Base-by-base conservation (phyloP, 2,113 vertebrate species). In the Halcyon malimbica region DNA sequence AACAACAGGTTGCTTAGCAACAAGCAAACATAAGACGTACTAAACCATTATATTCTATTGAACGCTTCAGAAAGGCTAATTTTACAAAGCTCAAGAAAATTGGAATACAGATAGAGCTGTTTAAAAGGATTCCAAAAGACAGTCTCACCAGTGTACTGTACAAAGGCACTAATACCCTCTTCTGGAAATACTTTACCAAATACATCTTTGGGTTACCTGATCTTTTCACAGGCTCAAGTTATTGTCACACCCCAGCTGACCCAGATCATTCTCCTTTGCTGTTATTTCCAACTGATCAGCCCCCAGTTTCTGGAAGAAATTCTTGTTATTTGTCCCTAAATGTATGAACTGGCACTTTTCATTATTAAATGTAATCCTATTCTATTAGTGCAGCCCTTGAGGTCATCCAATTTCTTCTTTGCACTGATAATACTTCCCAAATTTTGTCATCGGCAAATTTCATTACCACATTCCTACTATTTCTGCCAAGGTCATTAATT, bases 401-500 rank as follows among this genome's bases (percentile, higher is more conserved):
- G 41, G 68, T 94, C 89, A 77, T 90, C 75, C 71, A 88, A 63
- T 88, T 92, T 92, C 59, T 88, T 86, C 80, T 90, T 86, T 64
- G 31, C 62, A 88, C 50, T 80, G 71, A 90, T 62, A 94, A 88
- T 57, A 80, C n/a, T 83, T 94, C 59, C 54, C 83, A 92, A 88
- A 88, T 83, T 77, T 92, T 93, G 4, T 80, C 83, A 88, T 80
- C 82, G 63, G 88, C 6, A 71, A 62, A 90, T 92, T 89, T 96
- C 59, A 92, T 93, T 95, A 92, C 50, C 28, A 63, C 56, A 71
- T 81, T 84, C 62, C 64, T 63, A 78, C 60, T 87, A 24, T 26
- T 84, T 87, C 73, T 91, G 95, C 92, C 95, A 96, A 94, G 70
- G 71, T 44, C 26, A 65, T 88, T 90, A 92, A 92, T 94, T 85